Evolutionary conservation across 2,888 invertebrate species (phyloP).

Genomic region (Euzophera pinguis): DNA sequence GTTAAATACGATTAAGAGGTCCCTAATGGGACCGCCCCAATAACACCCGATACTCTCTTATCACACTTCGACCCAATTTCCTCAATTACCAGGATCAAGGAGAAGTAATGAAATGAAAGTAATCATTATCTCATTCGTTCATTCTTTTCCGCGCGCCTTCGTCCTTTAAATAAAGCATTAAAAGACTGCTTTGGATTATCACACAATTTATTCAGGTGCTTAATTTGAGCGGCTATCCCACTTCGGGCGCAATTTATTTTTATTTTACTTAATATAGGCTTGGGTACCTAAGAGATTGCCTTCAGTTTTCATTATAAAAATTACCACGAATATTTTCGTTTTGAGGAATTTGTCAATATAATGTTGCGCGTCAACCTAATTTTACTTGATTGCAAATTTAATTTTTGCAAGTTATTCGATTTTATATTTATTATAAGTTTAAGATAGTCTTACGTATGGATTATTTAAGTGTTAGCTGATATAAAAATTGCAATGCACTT

Average conservation of each 20-base stretch:
- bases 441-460: too few relatives aligned
- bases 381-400: background rate
- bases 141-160: slow-evolving; percentile 56
- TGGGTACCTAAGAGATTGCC: slow-evolving; percentile 57
- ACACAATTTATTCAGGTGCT: slow-evolving; percentile 79
- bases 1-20: slow-evolving; percentile 72
- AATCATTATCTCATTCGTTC: slow-evolving; percentile 75
- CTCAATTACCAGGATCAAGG: slow-evolving; percentile 76
- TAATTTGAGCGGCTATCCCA: slow-evolving; percentile 75
- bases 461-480: too few relatives aligned
- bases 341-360: background rate
- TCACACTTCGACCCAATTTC: slow-evolving; percentile 73
- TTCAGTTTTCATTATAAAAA: slow-evolving; percentile 56
- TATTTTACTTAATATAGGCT: slow-evolving; percentile 69
- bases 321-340: slow-evolving; percentile 33
- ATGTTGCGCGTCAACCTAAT: background rate
- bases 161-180: slow-evolving; percentile 65
- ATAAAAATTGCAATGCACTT: too few relatives aligned
- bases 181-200: slow-evolving; percentile 76
- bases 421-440: too few relatives aligned
- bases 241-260: slow-evolving; percentile 74
- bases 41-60: slow-evolving; percentile 64
- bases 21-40: slow-evolving; percentile 60
- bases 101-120: slow-evolving; percentile 76
- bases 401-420: too few relatives aligned